A percentile compares a stretch with the other conserved stretches of the same genome.
Evolutionary conservation across 2,888 invertebrate genomes (phyloP).

Genomic region (Heteromyza rotundicornis): DNA sequence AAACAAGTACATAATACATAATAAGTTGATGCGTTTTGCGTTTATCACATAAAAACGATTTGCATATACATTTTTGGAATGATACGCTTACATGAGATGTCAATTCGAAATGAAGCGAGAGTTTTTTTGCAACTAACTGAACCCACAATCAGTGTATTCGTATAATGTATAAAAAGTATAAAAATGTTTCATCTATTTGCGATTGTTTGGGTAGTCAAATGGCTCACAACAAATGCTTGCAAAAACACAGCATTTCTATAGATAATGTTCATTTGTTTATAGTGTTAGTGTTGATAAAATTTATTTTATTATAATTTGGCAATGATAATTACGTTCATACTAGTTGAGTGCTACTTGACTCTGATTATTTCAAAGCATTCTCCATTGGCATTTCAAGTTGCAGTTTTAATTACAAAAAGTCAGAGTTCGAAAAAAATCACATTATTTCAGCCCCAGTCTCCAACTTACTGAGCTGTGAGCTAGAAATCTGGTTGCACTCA

Average conservation of each 20-base stretch:
- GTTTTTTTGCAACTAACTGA: background rate
- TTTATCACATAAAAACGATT: slow-evolving; percentile 4
- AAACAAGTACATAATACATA: background rate
- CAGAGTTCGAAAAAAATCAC: too few species aligned
- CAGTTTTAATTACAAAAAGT: background rate
- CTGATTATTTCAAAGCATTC: too few species aligned
- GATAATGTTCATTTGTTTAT: background rate
- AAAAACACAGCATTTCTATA: background rate
- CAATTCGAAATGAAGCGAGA: too few species aligned
- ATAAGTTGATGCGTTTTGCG: background rate
- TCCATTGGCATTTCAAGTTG: background rate
- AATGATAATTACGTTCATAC: background rate
- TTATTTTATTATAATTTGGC: background rate
- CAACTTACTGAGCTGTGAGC: too few species aligned
- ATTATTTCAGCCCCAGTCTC: too few species aligned
- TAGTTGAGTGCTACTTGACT: too few species aligned
- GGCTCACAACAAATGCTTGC: background rate
- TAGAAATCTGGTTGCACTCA: too few species aligned
- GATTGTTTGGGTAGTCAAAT: background rate
- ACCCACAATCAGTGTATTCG: background rate
- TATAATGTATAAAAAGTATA: background rate
- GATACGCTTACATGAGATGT: slow-evolving; percentile 3
- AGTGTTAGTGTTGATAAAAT: background rate
- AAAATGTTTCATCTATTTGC: background rate
- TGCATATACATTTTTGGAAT: slow-evolving; percentile 1